Percentiles rank a stretch among this genome's conserved stretches.
These are phyloP conservation scores for Microplitis demolitor DNA, from an alignment of 1,140 invertebrate genomes.

Conservation along the genomic window DNA sequence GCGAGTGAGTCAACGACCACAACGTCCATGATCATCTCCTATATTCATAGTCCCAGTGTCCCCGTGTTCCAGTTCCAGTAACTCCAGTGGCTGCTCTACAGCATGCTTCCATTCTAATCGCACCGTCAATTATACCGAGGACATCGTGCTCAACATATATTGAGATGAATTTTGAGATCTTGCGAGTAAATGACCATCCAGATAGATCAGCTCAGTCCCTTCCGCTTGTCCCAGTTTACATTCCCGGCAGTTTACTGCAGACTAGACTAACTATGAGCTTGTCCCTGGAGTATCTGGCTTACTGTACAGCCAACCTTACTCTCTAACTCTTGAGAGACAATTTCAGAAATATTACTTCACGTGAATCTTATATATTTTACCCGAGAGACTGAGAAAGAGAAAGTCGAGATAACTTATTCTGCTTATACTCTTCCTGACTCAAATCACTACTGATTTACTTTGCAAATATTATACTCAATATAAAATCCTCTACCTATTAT, in stretches of 20 bases:
- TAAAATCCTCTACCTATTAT: too few relatives aligned
- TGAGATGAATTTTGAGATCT: slow-evolving; percentile 7
- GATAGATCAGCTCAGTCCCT: not conserved
- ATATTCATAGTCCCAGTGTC: too few relatives aligned
- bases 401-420: slow-evolving; percentile 7
- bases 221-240: slow-evolving; percentile 7
- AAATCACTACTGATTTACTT: not conserved
- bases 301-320: not conserved
- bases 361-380: slow-evolving; percentile 1
- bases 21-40: too few relatives aligned
- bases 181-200: not conserved
- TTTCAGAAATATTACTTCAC: not conserved
- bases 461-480: not conserved
- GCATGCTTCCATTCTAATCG: slow-evolving; percentile 2
- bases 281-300: too few relatives aligned
- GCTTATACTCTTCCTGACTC: not conserved
- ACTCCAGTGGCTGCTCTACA: too few relatives aligned
- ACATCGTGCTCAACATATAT: not conserved
- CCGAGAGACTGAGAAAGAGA: slow-evolving; percentile 16
- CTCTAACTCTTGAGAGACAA: not conserved
- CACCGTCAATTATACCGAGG: slow-evolving; percentile 6
- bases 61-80: too few relatives aligned
- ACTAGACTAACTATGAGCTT: too few relatives aligned
- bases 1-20: not conserved
- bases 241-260: too few relatives aligned